Percentiles rank a stretch among this genome's conserved stretches.
Evolutionary conservation across 2,888 invertebrate species (phyloP).

Genomic region (Xestia rhomboidea): DNA sequence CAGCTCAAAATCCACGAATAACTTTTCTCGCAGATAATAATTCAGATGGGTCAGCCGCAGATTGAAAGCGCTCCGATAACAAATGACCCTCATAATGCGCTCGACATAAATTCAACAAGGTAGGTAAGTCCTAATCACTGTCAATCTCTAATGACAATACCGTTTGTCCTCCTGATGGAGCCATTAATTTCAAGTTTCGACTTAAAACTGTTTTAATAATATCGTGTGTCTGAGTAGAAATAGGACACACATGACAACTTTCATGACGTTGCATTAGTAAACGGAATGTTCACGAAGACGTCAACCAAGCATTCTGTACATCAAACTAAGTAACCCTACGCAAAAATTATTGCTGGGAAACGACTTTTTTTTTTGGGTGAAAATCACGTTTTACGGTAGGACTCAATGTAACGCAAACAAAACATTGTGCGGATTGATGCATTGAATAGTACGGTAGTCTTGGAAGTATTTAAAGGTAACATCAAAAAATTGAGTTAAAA

Average conservation of each 20-base stretch:
- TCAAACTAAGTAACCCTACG: too few species aligned
- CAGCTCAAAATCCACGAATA: conserved; percentile 29
- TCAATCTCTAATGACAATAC: conserved; percentile 65
- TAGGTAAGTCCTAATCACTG: conserved; percentile 67
- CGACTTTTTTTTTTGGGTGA: too few species aligned
- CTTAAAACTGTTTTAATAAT: conserved; percentile 44
- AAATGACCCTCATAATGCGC: conserved; percentile 64
- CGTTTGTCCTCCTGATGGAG: conserved; percentile 59
- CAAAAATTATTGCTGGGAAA: too few species aligned
- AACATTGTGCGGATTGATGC: too few species aligned
- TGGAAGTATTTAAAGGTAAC: too few species aligned
- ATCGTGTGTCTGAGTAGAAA: background rate
- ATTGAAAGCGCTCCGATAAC: conserved; percentile 62
- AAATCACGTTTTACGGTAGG: too few species aligned
- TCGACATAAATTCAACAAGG: conserved; percentile 61
- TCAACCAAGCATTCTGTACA: too few species aligned
- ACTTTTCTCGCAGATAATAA: conserved; percentile 55
- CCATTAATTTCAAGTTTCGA: conserved; percentile 59
- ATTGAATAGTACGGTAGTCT: too few species aligned
- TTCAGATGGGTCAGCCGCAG: conserved; percentile 57
- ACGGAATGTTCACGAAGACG: too few species aligned
- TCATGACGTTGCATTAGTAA: background rate
- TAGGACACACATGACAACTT: background rate
- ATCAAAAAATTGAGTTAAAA: too few species aligned
- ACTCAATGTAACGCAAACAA: too few species aligned